phyloP scores from a whole-genome alignment of 1,140 invertebrate species.

The Adoxophyes honmai region DNA sequence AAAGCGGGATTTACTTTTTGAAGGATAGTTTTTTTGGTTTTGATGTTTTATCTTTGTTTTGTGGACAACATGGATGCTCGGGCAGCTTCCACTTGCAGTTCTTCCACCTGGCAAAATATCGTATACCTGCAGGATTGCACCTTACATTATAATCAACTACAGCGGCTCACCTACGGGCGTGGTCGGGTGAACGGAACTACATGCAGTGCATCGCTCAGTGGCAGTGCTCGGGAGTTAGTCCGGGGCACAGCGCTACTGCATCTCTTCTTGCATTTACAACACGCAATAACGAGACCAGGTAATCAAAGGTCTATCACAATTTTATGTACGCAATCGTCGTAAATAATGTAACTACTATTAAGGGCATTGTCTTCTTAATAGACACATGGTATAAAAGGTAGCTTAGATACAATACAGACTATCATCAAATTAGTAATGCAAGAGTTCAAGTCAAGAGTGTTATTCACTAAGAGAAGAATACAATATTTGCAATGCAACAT shows the following conservation, averaged over 20 bases:
- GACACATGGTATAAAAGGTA: conserved; percentile 4
- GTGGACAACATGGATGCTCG: conserved; percentile 77
- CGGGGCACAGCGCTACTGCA: conserved; percentile 9
- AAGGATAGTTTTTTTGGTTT: conserved; percentile 71
- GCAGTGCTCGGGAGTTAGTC: not conserved
- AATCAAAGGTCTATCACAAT: not conserved
- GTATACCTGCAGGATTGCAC: conserved; percentile 83
- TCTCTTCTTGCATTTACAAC: conserved; percentile 5
- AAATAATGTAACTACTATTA: no score
- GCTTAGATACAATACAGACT: not conserved
- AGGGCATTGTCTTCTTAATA: conserved; percentile 19
- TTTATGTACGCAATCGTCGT: not conserved
- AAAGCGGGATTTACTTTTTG: conserved; percentile 71
- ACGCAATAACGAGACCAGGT: not conserved
- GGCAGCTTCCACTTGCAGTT: conserved; percentile 83
- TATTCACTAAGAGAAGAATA: not conserved
- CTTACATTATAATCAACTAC: conserved; percentile 75
- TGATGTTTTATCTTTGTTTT: conserved; percentile 76
- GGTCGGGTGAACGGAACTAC: conserved; percentile 40
- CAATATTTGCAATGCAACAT: not conserved
- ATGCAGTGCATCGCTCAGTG: conserved; percentile 44
- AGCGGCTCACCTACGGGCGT: conserved; percentile 59
- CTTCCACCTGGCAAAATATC: conserved; percentile 87
- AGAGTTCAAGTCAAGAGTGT: not conserved
- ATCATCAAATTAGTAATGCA: not conserved